Conservation (phyloP, 2,797 vertebrate species). For the Perodicticus potto region DNA sequence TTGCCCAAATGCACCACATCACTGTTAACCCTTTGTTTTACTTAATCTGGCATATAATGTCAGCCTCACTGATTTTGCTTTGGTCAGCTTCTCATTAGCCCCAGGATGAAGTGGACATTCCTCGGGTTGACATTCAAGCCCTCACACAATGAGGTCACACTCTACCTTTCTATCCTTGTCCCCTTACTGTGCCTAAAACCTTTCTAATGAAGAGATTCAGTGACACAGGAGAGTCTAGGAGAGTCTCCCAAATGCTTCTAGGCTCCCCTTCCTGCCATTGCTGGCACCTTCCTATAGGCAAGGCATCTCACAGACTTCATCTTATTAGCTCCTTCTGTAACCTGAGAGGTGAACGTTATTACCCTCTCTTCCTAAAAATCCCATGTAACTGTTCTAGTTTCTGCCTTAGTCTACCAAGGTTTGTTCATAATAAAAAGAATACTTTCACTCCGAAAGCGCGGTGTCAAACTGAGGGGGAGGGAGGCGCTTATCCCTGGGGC, state of each 20-base stretch:
- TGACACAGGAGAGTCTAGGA: background rate
- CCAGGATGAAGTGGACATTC: background rate
- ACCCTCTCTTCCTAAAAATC: background rate
- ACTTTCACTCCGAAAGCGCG: background rate
- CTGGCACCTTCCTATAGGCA: background rate
- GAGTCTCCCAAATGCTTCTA: background rate
- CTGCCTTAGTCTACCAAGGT: background rate
- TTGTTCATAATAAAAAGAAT: background rate
- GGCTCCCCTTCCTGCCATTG: background rate
- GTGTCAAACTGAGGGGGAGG: background rate
- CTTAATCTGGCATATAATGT: background rate
- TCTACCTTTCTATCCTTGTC: background rate
- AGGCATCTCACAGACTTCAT: background rate
- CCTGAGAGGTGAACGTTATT: background rate
- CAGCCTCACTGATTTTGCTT: background rate
- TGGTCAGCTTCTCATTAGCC: background rate
- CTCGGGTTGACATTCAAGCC: background rate
- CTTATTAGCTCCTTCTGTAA: background rate
- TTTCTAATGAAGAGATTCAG: background rate
- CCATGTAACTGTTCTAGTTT: background rate
- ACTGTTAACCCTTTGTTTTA: background rate
- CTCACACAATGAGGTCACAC: accelerated
- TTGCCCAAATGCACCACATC: accelerated
- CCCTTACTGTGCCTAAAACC: background rate
- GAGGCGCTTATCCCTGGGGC: background rate